Conservation (phyloP, 92 coral and sea anemone genomes). For the Umimayanthus kanabou region DNA sequence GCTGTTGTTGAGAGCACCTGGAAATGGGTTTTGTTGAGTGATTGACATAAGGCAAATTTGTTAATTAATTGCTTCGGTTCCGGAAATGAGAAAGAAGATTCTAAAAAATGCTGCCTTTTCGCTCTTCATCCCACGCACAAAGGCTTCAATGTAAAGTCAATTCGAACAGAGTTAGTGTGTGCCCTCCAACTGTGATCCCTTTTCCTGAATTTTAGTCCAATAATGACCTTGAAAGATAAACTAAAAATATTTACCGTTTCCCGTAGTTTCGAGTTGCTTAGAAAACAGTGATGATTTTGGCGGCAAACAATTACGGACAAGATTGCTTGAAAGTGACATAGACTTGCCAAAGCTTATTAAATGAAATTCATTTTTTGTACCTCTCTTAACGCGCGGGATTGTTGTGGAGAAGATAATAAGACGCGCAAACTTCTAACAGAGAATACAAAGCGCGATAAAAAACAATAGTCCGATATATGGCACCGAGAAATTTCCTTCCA, state of each 20-base stretch:
- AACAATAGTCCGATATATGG: constrained; percentile 50
- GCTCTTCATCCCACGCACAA: constrained; percentile 80
- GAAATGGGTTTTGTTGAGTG: constrained; percentile 88
- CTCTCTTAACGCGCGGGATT: constrained; percentile 53
- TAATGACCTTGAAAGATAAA: constrained; percentile 38
- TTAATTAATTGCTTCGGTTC: constrained; percentile 99
- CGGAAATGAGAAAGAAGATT: constrained; percentile 99
- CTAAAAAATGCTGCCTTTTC: constrained; percentile 80
- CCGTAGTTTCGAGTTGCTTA: constrained; percentile 50
- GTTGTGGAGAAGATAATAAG: constrained; percentile 64
- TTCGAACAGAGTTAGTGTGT: constrained; percentile 24
- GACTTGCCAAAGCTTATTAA: constrained; percentile 76
- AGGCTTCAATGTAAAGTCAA: constrained; percentile 36
- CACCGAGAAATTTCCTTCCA: constrained; percentile 48
- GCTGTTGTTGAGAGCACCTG: constrained; percentile 93
- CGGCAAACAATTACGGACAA: constrained; percentile 66
- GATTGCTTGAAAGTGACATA: constrained; percentile 78
- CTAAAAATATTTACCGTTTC: constrained; percentile 59
- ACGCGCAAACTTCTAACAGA: constrained; percentile 60
- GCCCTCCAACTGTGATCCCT: constrained; percentile 33
- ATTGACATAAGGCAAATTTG: constrained; percentile 98
- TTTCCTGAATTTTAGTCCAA: constrained; percentile 36
- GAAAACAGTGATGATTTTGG: constrained; percentile 62
- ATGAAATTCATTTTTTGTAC: constrained; percentile 72
- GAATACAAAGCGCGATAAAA: constrained; percentile 50